Evolutionary conservation across 2,888 invertebrate species (phyloP).

Genomic region (Capitulum mitella): DNA sequence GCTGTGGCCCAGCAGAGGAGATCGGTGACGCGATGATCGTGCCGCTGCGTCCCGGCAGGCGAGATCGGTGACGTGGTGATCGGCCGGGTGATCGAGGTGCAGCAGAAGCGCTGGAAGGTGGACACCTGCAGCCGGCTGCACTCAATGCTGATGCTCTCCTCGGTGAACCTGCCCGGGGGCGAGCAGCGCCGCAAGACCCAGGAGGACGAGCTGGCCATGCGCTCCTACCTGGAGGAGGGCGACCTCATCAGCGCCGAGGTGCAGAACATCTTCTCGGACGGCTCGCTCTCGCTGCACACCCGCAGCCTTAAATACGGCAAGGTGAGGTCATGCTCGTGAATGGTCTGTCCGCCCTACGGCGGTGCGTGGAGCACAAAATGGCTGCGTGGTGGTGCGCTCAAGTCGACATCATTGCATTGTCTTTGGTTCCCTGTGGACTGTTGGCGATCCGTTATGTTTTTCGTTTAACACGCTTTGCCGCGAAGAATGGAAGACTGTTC

Average conservation of each 20-base stretch:
- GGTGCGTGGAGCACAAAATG: no score
- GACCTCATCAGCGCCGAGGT: constrained; percentile 98
- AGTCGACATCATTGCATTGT: no score
- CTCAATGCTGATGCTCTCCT: constrained; percentile 75
- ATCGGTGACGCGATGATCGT: constrained; percentile 97
- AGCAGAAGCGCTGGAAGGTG: constrained; percentile 71
- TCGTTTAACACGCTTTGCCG: no score
- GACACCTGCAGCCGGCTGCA: constrained; percentile 84
- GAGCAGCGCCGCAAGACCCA: constrained; percentile 64
- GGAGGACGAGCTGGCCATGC: constrained; percentile 97
- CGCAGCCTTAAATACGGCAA: constrained; percentile 96
- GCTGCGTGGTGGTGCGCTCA: no score
- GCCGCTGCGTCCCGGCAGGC: constrained; percentile 54
- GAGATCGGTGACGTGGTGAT: constrained; percentile 97
- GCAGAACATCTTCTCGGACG: constrained; percentile 84
- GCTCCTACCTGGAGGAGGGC: constrained; percentile 85
- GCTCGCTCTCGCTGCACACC: constrained; percentile 85
- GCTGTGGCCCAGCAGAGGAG: constrained; percentile 51
- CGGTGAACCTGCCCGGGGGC: constrained; percentile 91
- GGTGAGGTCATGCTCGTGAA: constrained; percentile 49
- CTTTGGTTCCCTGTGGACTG: no score
- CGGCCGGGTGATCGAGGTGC: constrained; percentile 87
- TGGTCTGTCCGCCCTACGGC: no score
- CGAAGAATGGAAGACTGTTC: no score
- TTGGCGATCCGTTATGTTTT: no score